Conservation (phyloP, 2,797 vertebrate species). For the Notoglanidium macrostoma region DNA sequence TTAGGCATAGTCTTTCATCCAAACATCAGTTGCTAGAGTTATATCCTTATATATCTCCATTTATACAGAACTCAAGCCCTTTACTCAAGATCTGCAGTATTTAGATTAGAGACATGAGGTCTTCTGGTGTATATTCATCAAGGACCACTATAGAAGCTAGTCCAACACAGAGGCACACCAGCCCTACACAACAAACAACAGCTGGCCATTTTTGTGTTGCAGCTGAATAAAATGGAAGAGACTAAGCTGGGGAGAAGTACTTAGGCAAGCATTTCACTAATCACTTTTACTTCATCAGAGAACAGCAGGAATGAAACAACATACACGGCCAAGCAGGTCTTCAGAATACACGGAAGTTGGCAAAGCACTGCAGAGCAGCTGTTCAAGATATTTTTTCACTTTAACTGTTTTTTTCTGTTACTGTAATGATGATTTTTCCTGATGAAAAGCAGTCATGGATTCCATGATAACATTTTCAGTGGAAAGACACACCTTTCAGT, state of each 20-base stretch:
- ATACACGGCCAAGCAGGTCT: conserved; percentile 22
- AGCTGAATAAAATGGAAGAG: conserved; percentile 23
- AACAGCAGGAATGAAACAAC: conserved; percentile 34
- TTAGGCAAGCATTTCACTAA: conserved; percentile 36
- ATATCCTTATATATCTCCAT: too few relatives aligned
- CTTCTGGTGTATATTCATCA: conserved; percentile 20
- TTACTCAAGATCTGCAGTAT: background rate
- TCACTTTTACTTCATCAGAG: conserved; percentile 32
- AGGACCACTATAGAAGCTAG: conserved; percentile 34
- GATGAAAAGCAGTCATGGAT: conserved; percentile 23
- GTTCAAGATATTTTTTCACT: conserved; percentile 31
- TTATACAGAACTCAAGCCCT: background rate
- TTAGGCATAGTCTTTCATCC: background rate
- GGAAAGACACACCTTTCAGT: conserved; percentile 77
- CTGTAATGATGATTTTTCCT: conserved; percentile 41
- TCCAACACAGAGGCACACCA: conserved; percentile 35
- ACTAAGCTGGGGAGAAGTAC: conserved; percentile 10
- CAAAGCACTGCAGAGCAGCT: conserved; percentile 23
- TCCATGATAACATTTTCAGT: conserved; percentile 34
- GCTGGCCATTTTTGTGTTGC: conserved; percentile 35
- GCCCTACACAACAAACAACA: conserved; percentile 46
- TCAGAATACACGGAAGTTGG: conserved; percentile 22
- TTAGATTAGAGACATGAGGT: background rate
- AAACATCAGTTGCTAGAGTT: conserved; percentile 11
- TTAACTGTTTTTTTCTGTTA: conserved; percentile 30